Percentiles rank a stretch among this genome's conserved stretches.
phyloP scores from a whole-genome alignment of 1,140 invertebrate genomes.

The Scaptomyza hsui region DNA sequence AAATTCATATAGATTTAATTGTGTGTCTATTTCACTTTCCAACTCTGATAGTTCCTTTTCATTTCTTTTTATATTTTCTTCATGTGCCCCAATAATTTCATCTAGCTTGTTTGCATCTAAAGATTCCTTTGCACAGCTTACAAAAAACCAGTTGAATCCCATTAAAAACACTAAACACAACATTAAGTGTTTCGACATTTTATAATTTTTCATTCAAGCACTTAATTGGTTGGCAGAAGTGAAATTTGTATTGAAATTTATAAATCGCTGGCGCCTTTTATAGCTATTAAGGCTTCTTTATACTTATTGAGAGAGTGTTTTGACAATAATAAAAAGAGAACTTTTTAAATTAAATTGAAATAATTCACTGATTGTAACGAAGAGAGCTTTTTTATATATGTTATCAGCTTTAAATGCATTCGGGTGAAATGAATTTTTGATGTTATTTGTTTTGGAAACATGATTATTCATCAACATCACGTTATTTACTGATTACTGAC shows the following conservation, averaged over 20 bases:
- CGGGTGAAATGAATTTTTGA: too few species aligned
- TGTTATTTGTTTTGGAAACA: too few species aligned
- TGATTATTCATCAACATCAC: too few species aligned
- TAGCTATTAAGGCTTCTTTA: neutral
- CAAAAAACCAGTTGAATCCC: neutral
- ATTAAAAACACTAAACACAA: neutral
- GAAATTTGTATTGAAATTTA: neutral
- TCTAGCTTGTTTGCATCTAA: neutral
- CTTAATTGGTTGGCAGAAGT: neutral
- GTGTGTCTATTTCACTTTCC: neutral
- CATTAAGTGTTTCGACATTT: neutral
- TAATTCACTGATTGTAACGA: too few species aligned
- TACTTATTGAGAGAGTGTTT: neutral
- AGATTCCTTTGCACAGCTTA: neutral
- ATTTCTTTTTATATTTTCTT: neutral
- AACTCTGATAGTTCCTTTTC: slow-evolving; percentile 3
- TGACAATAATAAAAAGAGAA: too few species aligned
- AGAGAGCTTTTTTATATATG: too few species aligned
- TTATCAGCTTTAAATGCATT: too few species aligned
- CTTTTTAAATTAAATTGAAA: too few species aligned
- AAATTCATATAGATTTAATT: neutral
- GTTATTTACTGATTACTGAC: neutral
- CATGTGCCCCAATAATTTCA: neutral
- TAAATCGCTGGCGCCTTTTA: neutral
- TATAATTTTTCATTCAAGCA: neutral